phyloP scores from a whole-genome alignment of 1,140 invertebrate genomes.

The Dendrolimus kikuchii region DNA sequence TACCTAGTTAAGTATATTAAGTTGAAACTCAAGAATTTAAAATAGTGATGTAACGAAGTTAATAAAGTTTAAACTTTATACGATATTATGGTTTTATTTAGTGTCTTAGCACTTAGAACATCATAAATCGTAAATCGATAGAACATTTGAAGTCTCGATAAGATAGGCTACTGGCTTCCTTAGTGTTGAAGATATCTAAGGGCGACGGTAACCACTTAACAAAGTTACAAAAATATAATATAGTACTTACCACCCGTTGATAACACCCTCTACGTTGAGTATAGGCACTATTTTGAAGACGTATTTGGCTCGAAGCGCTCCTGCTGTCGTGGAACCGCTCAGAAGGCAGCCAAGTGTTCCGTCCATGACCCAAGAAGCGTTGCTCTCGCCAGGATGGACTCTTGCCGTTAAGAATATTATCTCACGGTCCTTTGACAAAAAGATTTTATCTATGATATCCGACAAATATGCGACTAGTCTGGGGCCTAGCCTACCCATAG shows the following conservation, averaged over 20 bases:
- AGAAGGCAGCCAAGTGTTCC: slow-evolving; percentile 83
- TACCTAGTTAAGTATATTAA: slow-evolving; percentile 67
- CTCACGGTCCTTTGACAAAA: slow-evolving; percentile 73
- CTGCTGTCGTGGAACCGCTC: slow-evolving; percentile 72
- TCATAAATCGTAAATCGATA: not conserved
- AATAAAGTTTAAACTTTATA: slow-evolving; percentile 59
- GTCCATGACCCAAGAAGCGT: slow-evolving; percentile 92
- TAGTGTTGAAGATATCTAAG: too few species aligned
- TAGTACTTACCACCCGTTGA: slow-evolving; percentile 87
- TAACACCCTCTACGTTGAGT: slow-evolving; percentile 91
- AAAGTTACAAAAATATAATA: not conserved
- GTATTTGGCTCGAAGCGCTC: slow-evolving; percentile 79
- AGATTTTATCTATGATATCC: not conserved
- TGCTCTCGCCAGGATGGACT: slow-evolving; percentile 92
- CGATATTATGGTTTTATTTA: slow-evolving; percentile 13
- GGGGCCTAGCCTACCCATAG: too few species aligned
- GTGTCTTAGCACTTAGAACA: not conserved
- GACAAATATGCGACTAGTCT: too few species aligned
- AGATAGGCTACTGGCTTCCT: too few species aligned
- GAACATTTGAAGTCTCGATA: too few species aligned
- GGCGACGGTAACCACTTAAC: not conserved
- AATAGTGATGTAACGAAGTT: slow-evolving; percentile 61
- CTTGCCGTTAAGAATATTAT: slow-evolving; percentile 84
- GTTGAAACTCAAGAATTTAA: slow-evolving; percentile 66
- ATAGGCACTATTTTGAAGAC: slow-evolving; percentile 92